These are phyloP conservation scores for Dendrocincla fuliginosa DNA, from an alignment of 2,797 vertebrate genomes.

Conservation along the genomic window DNA sequence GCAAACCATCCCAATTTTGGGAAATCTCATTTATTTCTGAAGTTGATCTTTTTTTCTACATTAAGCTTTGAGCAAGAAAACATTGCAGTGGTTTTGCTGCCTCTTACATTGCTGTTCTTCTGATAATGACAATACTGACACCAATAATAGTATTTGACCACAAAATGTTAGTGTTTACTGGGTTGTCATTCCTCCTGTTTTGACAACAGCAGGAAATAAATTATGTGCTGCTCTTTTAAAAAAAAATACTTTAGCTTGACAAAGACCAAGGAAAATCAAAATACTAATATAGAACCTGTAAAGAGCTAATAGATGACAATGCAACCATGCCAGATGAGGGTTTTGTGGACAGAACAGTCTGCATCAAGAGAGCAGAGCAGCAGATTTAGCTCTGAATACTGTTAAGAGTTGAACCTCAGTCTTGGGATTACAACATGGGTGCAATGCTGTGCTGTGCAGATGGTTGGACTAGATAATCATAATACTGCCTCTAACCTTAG, in stretches of 20 bases:
- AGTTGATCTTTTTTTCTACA: not conserved
- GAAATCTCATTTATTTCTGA: not conserved
- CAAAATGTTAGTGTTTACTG: conserved; percentile 1
- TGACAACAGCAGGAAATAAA: not conserved
- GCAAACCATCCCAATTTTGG: not conserved
- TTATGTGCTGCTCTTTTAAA: not conserved
- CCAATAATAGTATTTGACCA: conserved; percentile 22
- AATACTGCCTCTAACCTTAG: not conserved
- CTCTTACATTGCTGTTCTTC: not conserved
- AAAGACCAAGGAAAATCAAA: not conserved
- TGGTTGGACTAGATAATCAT: not conserved
- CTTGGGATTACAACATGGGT: not conserved
- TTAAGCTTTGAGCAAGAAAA: not conserved
- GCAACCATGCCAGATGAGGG: not conserved
- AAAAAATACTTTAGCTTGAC: not conserved
- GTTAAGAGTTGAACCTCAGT: not conserved
- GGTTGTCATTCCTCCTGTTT: not conserved
- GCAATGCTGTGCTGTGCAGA: not conserved
- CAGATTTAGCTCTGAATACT: not conserved
- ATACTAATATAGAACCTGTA: not conserved
- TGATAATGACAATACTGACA: not conserved
- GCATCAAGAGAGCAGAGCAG: not conserved
- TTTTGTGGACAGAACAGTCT: not conserved
- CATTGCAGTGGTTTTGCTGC: not conserved
- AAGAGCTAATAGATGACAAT: not conserved